Percentiles rank a stretch among this genome's conserved stretches.
Conservation (phyloP, 2,888 invertebrate species). For the Hoplodrina ambigua region DNA sequence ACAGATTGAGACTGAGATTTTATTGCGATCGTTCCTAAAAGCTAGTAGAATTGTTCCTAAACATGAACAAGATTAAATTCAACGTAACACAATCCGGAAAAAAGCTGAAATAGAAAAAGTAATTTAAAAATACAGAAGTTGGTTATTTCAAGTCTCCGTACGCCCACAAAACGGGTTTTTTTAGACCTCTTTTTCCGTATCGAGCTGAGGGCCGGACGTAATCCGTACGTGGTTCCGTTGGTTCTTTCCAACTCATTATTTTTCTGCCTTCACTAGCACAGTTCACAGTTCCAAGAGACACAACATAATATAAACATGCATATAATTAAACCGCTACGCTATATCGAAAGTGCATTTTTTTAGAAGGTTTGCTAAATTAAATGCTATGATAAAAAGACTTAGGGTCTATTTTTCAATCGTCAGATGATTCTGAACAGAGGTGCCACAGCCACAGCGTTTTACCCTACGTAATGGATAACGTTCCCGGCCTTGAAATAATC, state of each 20-base stretch:
- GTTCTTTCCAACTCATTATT: constrained; percentile 43
- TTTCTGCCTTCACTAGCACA: constrained; percentile 20
- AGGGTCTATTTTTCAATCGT: no score
- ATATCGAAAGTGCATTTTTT: neutral
- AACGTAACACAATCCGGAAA: neutral
- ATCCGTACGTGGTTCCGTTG: constrained; percentile 32
- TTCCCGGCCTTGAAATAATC: no score
- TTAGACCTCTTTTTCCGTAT: constrained; percentile 19
- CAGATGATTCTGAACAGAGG: no score
- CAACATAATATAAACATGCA: neutral
- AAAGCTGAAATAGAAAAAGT: neutral
- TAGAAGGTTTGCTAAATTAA: neutral
- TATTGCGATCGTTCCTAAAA: no score
- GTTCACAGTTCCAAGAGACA: neutral
- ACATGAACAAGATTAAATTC: neutral
- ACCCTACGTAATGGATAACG: no score
- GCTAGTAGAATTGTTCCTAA: no score
- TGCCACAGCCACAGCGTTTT: no score
- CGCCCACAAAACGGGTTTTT: constrained; percentile 9
- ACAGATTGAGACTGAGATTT: no score
- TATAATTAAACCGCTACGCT: neutral
- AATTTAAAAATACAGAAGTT: neutral
- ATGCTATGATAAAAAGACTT: neutral
- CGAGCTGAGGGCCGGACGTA: constrained; percentile 24
- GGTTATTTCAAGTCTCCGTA: neutral